These are phyloP conservation scores for Thunnus maccoyii DNA, from an alignment of 2,113 vertebrate species.

Conservation along the genomic window DNA sequence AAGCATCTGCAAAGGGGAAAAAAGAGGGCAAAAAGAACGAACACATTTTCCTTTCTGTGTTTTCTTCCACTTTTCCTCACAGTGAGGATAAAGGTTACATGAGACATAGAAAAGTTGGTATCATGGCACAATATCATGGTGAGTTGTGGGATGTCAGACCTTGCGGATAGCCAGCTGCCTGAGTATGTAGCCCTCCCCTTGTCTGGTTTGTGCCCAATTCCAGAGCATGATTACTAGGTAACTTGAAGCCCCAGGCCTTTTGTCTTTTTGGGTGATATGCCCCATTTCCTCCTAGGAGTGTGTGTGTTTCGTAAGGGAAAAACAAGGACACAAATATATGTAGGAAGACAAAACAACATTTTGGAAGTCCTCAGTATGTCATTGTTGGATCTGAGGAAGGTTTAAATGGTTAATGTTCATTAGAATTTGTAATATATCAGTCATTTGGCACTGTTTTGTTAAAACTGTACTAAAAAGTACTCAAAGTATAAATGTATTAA, in stretches of 20 bases:
- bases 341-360: slow-evolving; percentile 5
- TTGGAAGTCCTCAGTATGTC: background rate
- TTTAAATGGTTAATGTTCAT: background rate
- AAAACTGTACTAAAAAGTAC: background rate
- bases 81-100: background rate
- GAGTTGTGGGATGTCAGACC: slow-evolving; percentile 10
- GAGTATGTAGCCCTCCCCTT: background rate
- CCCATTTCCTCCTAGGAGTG: slow-evolving; percentile 8
- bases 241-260: slow-evolving; percentile 22
- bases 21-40: background rate
- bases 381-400: background rate
- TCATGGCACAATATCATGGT: background rate
- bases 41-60: slow-evolving; percentile 14
- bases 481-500: background rate
- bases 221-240: slow-evolving; percentile 32
- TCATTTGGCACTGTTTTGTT: background rate
- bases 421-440: background rate
- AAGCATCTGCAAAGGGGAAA: background rate
- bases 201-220: slow-evolving; percentile 23
- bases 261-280: slow-evolving; percentile 26
- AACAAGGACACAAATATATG: slow-evolving; percentile 16
- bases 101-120: background rate
- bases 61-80: background rate
- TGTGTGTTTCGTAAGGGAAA: slow-evolving; percentile 24
- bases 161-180: slow-evolving; percentile 26